Percentiles rank a stretch among this genome's conserved stretches.
Conservation (phyloP, 2,797 vertebrate genomes). For the Leptatherina wallacei region DNA sequence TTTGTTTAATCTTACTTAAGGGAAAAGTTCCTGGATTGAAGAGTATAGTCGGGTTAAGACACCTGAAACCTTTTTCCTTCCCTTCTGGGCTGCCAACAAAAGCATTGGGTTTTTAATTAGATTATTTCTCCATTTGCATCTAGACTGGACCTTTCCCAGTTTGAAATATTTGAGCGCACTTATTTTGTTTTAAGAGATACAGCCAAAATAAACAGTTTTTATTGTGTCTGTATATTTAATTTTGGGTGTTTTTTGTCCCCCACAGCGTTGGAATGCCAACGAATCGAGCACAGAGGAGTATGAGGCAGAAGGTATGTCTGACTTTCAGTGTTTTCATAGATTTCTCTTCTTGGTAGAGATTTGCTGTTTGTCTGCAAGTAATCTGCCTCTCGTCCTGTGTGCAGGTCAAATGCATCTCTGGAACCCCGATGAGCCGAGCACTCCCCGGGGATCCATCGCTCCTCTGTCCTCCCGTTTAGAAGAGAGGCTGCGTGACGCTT, state of each 20-base stretch:
- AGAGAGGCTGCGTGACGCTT: constrained; percentile 87
- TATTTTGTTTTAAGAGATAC: neutral
- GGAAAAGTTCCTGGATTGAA: neutral
- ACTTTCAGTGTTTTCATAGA: accelerated
- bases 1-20: neutral
- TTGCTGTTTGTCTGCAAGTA: neutral
- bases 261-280: constrained; percentile 79
- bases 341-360: neutral
- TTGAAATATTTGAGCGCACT: no score
- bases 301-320: constrained; percentile 78
- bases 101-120: constrained; percentile 19
- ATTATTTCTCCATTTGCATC: neutral
- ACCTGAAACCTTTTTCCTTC: neutral
- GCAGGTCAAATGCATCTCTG: constrained; percentile 94
- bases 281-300: constrained; percentile 77
- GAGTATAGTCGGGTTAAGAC: no score
- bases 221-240: neutral
- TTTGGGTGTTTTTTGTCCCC: constrained; percentile 17
- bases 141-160: neutral
- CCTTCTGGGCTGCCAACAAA: constrained; percentile 34
- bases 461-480: constrained; percentile 83
- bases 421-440: constrained; percentile 93
- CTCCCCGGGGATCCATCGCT: constrained; percentile 72
- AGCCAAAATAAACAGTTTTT: neutral
- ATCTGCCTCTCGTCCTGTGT: neutral